phyloP scores from a whole-genome alignment of 1,140 invertebrate genomes.

The Plectrocnemia conspersa region DNA sequence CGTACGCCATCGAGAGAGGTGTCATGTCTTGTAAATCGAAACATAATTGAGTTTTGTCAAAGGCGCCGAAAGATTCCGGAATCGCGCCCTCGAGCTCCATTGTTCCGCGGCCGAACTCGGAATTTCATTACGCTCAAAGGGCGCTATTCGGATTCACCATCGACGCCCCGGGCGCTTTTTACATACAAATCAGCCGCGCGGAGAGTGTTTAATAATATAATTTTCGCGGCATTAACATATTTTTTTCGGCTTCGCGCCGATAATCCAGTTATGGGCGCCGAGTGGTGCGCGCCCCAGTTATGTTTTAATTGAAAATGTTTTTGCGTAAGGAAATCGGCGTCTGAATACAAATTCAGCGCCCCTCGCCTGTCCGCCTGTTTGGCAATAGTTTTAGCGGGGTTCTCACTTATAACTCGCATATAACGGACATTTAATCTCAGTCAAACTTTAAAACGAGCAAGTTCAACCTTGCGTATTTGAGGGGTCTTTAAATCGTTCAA shows the following conservation, averaged over 20 bases:
- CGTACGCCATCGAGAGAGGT: too few relatives aligned
- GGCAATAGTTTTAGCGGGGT: too few relatives aligned
- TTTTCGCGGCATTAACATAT: constrained; percentile 25
- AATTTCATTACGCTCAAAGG: neutral
- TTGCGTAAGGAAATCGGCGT: constrained; percentile 7
- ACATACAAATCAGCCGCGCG: constrained; percentile 21
- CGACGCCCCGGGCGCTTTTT: constrained; percentile 8
- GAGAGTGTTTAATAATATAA: constrained; percentile 23
- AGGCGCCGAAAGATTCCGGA: too few relatives aligned
- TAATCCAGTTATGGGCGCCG: constrained; percentile 19
- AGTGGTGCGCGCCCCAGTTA: constrained; percentile 5
- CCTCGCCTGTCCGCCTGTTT: neutral
- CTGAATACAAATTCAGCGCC: constrained; percentile 12
- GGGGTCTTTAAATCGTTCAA: too few relatives aligned
- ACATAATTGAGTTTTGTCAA: too few relatives aligned
- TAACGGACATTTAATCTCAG: too few relatives aligned
- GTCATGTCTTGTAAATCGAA: too few relatives aligned
- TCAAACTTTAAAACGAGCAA: too few relatives aligned
- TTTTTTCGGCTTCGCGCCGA: constrained; percentile 22
- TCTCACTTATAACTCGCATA: too few relatives aligned
- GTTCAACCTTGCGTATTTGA: too few relatives aligned
- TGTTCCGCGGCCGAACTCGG: neutral
- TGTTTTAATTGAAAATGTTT: constrained; percentile 27
- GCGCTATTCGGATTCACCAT: constrained; percentile 1
- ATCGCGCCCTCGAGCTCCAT: neutral